Percentiles rank a stretch among this genome's conserved stretches.
These are phyloP conservation scores for Mormoops blainvillei DNA, from an alignment of 2,113 vertebrate species.

Conservation along the genomic window DNA sequence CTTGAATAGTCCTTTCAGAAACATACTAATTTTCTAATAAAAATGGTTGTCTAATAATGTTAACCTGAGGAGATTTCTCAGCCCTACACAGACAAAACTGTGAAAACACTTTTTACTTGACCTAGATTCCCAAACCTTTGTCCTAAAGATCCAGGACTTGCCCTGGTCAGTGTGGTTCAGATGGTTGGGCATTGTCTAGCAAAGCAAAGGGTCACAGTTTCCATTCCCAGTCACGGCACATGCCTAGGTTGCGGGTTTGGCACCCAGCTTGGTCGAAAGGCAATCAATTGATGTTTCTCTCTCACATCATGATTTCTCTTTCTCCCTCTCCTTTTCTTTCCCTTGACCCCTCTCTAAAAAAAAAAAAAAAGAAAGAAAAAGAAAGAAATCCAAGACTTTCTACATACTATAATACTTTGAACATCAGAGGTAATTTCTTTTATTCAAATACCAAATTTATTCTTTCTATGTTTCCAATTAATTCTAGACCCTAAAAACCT, in stretches of 20 bases:
- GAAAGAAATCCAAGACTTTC: background rate
- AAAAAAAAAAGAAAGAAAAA: no score
- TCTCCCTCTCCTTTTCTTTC: no score
- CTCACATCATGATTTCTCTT: no score
- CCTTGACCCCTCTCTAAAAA: no score
- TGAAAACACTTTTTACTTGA: background rate
- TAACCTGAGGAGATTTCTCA: background rate
- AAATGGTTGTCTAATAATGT: background rate
- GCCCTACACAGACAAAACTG: background rate
- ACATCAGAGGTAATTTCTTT: background rate
- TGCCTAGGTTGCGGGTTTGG: no score
- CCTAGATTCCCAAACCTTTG: background rate
- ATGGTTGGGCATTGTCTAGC: no score
- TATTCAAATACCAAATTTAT: background rate
- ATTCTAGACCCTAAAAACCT: background rate
- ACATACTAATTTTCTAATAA: background rate
- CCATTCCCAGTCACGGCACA: no score
- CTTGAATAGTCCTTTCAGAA: background rate
- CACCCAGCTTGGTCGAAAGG: no score
- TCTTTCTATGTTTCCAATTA: background rate
- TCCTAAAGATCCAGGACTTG: background rate
- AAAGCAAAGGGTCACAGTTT: no score
- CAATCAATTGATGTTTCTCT: no score
- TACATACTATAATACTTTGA: background rate
- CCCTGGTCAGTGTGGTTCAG: no score